Evolutionary conservation across 2,113 vertebrate genomes (phyloP).

Genomic region (Danionella cerebrum): DNA sequence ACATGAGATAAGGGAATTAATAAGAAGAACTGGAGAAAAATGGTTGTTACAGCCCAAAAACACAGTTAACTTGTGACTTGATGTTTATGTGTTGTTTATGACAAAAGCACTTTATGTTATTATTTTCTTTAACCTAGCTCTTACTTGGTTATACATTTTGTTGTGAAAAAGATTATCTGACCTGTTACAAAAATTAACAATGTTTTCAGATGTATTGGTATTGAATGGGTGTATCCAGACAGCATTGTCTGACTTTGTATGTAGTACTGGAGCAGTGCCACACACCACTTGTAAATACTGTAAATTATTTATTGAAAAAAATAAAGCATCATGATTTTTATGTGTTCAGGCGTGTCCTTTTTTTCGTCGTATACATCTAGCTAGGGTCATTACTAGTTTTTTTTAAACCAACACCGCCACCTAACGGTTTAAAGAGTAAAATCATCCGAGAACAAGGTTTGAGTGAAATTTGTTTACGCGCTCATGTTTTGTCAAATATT

Average conservation of each 20-base stretch:
- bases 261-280: slow-evolving; percentile 66
- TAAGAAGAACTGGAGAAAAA: not conserved
- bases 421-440: too few species aligned
- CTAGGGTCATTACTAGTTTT: not conserved
- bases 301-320: slow-evolving; percentile 99
- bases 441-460: too few species aligned
- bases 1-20: slow-evolving; percentile 1
- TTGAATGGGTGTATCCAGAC: slow-evolving; percentile 52
- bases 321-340: slow-evolving; percentile 69
- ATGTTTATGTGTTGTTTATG: slow-evolving; percentile 58
- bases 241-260: slow-evolving; percentile 61
- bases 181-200: slow-evolving; percentile 37
- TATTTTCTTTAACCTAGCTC: slow-evolving; percentile 50
- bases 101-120: slow-evolving; percentile 70
- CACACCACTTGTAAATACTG: slow-evolving; percentile 80
- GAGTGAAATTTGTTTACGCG: too few species aligned
- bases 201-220: slow-evolving; percentile 31
- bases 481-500: too few species aligned
- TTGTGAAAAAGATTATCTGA: slow-evolving; percentile 41
- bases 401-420: slow-evolving; percentile 42
- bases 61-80: slow-evolving; percentile 35
- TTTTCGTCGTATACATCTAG: not conserved
- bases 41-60: not conserved
- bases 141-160: slow-evolving; percentile 50
- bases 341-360: not conserved